These are phyloP conservation scores for Bursaphelenchus okinawaensis DNA, from an alignment of 2,888 invertebrate species.

Conservation along the genomic window DNA sequence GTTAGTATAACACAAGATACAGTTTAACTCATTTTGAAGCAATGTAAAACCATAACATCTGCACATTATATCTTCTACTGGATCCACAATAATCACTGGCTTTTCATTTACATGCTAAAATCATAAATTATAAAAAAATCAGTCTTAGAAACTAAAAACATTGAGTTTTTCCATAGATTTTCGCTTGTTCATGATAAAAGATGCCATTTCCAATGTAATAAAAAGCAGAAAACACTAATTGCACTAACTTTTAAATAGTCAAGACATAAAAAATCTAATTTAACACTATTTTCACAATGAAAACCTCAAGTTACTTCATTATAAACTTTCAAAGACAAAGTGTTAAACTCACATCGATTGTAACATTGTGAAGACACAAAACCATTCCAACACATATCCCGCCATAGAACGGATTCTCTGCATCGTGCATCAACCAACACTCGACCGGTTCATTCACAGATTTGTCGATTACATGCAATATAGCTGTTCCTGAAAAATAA, in stretches of 20 bases:
- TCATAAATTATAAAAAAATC: no score
- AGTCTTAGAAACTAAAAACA: no score
- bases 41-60: not conserved
- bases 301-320: no score
- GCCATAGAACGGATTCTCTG: not conserved
- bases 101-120: not conserved
- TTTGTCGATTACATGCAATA: not conserved
- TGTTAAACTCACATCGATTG: not conserved
- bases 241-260: not conserved
- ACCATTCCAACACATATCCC: not conserved
- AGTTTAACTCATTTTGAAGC: not conserved
- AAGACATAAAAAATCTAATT: no score
- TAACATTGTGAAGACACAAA: not conserved
- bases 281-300: no score
- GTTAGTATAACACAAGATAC: not conserved
- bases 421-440: not conserved
- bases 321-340: no score
- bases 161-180: no score
- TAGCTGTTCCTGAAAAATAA: not conserved
- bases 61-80: not conserved
- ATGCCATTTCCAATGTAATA: no score
- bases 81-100: not conserved
- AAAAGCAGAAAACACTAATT: not conserved
- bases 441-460: not conserved
- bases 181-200: no score